These are phyloP conservation scores for Parapristionchus giblindavisi DNA, from an alignment of 2,888 invertebrate genomes.

Conservation along the genomic window DNA sequence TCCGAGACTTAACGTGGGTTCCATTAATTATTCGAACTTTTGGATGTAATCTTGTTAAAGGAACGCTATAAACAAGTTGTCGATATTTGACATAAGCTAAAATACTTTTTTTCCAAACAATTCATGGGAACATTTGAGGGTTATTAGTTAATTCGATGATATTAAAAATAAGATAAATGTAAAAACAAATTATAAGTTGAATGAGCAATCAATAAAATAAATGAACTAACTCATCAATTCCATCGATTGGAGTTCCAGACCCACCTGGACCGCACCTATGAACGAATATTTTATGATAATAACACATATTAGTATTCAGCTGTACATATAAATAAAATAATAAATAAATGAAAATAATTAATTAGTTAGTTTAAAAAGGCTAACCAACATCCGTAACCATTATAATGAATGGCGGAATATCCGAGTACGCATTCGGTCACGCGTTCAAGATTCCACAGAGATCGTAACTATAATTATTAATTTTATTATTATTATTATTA, in stretches of 20 bases:
- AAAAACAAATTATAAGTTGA: not conserved
- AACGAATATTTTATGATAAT: not conserved
- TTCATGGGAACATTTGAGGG: no score
- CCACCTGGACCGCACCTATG: slow-evolving; percentile 68
- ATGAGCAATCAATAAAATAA: not conserved
- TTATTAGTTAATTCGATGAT: no score
- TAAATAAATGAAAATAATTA: not conserved
- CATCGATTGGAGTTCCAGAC: slow-evolving; percentile 62
- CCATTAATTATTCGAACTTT: no score
- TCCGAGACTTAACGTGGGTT: no score
- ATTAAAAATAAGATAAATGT: no score
- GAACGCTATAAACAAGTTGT: no score
- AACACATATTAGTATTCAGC: no score
- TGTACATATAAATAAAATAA: no score
- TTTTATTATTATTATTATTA: no score
- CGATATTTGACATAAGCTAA: no score
- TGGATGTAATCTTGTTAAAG: no score
- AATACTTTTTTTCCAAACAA: no score
- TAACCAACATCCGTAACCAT: slow-evolving; percentile 65
- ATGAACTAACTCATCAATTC: slow-evolving; percentile 59
- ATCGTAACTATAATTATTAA: slow-evolving; percentile 40
- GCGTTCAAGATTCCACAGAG: slow-evolving; percentile 66
- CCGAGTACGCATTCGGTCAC: slow-evolving; percentile 64
- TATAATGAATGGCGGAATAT: slow-evolving; percentile 62
- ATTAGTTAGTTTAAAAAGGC: not conserved